phyloP scores from a whole-genome alignment of 2,797 vertebrate genomes.

The Melanotaenia pygmaea region DNA sequence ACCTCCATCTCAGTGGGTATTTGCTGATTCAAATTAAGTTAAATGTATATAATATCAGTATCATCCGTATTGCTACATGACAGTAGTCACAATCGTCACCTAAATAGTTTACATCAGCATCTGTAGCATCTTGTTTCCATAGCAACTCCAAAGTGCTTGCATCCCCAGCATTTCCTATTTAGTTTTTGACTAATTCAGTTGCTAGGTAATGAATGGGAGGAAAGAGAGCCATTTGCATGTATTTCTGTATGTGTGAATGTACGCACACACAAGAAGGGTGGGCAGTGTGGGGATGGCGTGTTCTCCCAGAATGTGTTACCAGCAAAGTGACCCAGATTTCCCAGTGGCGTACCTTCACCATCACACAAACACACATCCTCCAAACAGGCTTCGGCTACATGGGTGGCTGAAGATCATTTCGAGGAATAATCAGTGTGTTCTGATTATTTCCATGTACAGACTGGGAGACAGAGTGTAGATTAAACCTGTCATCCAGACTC shows the following conservation, averaged over 20 bases:
- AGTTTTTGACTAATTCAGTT: slow-evolving; percentile 43
- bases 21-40: background rate
- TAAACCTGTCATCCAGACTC: background rate
- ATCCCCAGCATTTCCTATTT: slow-evolving; percentile 58
- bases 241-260: background rate
- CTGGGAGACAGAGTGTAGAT: background rate
- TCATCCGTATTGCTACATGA: background rate
- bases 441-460: slow-evolving; percentile 13
- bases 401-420: slow-evolving; percentile 19
- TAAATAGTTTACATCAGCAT: slow-evolving; percentile 39
- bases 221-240: slow-evolving; percentile 2
- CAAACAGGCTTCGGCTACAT: background rate
- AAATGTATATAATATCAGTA: background rate
- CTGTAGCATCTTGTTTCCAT: slow-evolving; percentile 47
- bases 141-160: slow-evolving; percentile 40
- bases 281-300: slow-evolving; percentile 17
- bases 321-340: slow-evolving; percentile 60
- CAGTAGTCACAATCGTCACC: slow-evolving; percentile 9
- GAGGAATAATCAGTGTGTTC: background rate
- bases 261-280: slow-evolving; percentile 9
- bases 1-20: background rate
- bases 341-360: background rate
- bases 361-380: slow-evolving; percentile 11
- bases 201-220: slow-evolving; percentile 27
- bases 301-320: slow-evolving; percentile 45